Base-by-base conservation (phyloP, 2,888 invertebrate species). In the Eugnorisma glareosa region DNA sequence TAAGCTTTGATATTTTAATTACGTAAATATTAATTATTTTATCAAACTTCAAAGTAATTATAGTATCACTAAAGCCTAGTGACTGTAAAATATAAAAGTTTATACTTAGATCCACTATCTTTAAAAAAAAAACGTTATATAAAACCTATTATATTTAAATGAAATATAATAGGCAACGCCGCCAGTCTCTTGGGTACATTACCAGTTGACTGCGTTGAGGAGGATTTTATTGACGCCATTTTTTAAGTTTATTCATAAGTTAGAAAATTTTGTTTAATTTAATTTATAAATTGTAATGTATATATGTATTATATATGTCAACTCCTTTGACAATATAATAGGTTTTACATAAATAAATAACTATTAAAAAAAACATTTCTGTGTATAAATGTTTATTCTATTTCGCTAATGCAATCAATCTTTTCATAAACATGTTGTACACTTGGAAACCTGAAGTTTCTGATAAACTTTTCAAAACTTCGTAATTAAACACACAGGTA, bases 401-500 rank as follows among this genome's bases (percentile, higher is more conserved):
- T 72, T 54, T 61, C 24, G 1, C 31, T 43, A 71, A n/a, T 61
- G 35, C 48, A 67, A 71, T 77, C 35, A 83, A 68, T 78, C n/a
- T 67, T 21, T 73, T 79, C 66, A 78, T 35, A 63, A 79, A 71
- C 71, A 71, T 61, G 18, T 63, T 67, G 7, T 59, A 72, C 37
- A 64, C 15, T 74, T 77, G 21, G 8, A 68, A 75, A 61, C 37
- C 4, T 72, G 3, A 80, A 79, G 18, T 74, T 74, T 54, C 5
- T 31, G 37, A 73, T 63, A 73, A 86, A 75, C 54, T 71, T 79
- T 43, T 15, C 35, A 28, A 51, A 85, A 77, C 75, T 86, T 73
- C 43, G 11, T 84, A 86, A 86, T 86, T 86, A 86, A 86, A 86
- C 87, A 84, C 86, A 86, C 87, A 84, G 81, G 79, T 81, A 86